Percentiles rank a stretch among this genome's conserved stretches.
These are phyloP conservation scores for Mormyrops attenuatus DNA, from an alignment of 2,797 vertebrate genomes.

Conservation along the genomic window DNA sequence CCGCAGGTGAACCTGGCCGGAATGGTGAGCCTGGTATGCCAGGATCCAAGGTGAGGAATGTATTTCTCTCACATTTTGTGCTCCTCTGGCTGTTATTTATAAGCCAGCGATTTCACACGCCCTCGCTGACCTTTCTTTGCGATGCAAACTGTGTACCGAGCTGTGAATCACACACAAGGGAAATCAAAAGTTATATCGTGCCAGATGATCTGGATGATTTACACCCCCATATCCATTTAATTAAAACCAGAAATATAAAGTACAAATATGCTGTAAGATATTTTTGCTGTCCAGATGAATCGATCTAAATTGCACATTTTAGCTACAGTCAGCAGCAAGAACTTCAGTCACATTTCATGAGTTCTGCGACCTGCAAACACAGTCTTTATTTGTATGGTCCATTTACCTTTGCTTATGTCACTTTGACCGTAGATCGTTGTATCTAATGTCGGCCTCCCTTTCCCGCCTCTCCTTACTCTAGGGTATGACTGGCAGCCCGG, in stretches of 20 bases:
- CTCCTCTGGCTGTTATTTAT: background rate
- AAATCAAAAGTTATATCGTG: background rate
- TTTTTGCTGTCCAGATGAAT: background rate
- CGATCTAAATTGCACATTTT: background rate
- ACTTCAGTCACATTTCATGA: background rate
- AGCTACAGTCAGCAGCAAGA: background rate
- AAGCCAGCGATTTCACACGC: background rate
- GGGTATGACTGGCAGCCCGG: conserved; percentile 85
- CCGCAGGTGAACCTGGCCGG: conserved; percentile 76
- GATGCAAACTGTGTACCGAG: background rate
- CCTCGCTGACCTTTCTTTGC: background rate
- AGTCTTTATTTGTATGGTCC: background rate
- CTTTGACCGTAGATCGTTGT: background rate
- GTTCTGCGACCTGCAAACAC: background rate
- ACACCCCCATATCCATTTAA: background rate
- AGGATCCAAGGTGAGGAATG: conserved; percentile 72
- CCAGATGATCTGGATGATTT: background rate
- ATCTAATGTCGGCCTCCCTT: background rate
- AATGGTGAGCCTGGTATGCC: conserved; percentile 80
- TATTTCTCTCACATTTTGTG: background rate
- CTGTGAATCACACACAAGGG: background rate
- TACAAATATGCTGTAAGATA: background rate
- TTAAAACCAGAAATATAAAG: background rate
- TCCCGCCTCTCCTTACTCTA: conserved; percentile 37
- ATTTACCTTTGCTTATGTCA: background rate